Evolutionary conservation across 35 echinoderm and acorn worm species (phyloP).

Genomic region (Lytechinus pictus): DNA sequence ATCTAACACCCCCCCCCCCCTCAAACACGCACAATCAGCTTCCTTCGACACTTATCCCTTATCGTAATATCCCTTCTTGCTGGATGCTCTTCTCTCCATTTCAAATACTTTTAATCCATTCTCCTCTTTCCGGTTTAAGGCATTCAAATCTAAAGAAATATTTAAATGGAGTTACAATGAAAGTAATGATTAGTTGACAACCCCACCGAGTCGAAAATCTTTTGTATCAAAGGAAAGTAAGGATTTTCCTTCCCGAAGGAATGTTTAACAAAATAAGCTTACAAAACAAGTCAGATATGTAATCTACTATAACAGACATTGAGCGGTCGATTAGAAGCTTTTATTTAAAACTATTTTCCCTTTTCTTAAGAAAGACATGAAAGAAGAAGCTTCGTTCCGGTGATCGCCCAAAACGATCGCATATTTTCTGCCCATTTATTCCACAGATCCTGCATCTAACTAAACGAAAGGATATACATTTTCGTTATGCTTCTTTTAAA

Average conservation of each 20-base stretch:
- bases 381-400: neutral
- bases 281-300: neutral
- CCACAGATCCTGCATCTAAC: too few relatives aligned
- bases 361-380: neutral
- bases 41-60: neutral
- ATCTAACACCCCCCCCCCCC: neutral
- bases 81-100: too few relatives aligned
- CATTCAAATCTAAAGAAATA: neutral
- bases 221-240: neutral
- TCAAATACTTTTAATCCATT: neutral
- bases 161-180: neutral
- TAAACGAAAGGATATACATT: too few relatives aligned
- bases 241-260: neutral
- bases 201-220: neutral
- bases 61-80: too few relatives aligned
- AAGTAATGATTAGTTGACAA: constrained; percentile 13
- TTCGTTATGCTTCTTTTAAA: too few relatives aligned
- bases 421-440: neutral
- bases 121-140: neutral
- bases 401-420: neutral
- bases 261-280: neutral
- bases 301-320: neutral
- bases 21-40: too few relatives aligned
- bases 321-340: neutral
- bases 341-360: neutral